phyloP scores from a whole-genome alignment of 2,113 vertebrate genomes.

The Hystrix brachyura region DNA sequence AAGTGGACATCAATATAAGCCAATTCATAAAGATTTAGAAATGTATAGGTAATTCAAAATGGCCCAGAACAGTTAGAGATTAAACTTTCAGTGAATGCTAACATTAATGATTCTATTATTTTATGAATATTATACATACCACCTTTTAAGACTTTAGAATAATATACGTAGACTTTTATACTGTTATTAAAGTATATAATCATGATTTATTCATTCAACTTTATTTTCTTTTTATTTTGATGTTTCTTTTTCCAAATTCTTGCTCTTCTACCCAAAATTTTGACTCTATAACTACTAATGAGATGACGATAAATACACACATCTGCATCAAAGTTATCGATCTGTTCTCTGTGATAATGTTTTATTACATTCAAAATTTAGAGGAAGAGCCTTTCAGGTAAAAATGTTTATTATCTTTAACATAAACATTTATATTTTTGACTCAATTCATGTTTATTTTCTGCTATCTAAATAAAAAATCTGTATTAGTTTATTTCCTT shows the following conservation, averaged over 20 bases:
- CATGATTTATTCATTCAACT: background rate
- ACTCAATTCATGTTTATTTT: background rate
- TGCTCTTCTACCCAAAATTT: background rate
- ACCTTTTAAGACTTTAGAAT: background rate
- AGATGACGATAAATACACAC: background rate
- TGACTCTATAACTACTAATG: background rate
- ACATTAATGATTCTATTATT: background rate
- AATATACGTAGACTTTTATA: background rate
- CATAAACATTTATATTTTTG: background rate
- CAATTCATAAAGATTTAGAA: slow-evolving; percentile 27
- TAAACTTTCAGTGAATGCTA: slow-evolving; percentile 24
- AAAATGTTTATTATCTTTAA: background rate
- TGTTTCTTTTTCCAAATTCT: background rate
- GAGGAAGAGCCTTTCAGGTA: background rate
- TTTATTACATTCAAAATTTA: slow-evolving; percentile 39
- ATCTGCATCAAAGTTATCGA: background rate
- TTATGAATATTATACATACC: background rate
- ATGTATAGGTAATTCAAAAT: background rate
- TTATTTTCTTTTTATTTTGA: slow-evolving; percentile 27
- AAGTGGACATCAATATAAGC: background rate
- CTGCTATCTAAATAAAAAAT: background rate
- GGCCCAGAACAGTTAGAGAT: background rate
- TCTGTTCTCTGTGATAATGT: background rate
- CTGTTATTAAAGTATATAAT: background rate
- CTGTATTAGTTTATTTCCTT: slow-evolving; percentile 35